Base-by-base conservation (phyloP, 2,888 invertebrate species). In the Quadroppia sp. region DNA sequence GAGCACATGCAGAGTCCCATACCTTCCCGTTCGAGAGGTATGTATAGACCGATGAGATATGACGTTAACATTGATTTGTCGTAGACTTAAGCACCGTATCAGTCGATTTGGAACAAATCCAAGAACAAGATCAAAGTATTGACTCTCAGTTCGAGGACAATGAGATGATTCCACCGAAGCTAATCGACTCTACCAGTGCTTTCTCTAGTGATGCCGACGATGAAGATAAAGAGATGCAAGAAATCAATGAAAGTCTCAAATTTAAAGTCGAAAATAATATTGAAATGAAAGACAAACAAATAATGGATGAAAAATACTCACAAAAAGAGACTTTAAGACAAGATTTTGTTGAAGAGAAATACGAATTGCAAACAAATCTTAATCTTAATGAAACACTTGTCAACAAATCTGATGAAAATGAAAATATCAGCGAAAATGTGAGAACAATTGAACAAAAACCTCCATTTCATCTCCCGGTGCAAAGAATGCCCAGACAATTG, bases 141-240 rank as follows among this genome's bases (percentile, higher is more conserved):
- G 71, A 71, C 13, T 53, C 50, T 53, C 53, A 56, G 15, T n/a
- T 30, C 20, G 53, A 71, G 1, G 71, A 50, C 15, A 71, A 36
- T 17, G 53, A 48, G 1, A 36, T 23, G 13, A 9, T 48, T 30
- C n/a, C 50, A 15, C n/a, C 61, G 13, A 79, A 79, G 75, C 73
- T 74, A 11, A 71, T 71, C 72, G 77, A 77, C 64, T 77, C 13
- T 53, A 67, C 7, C 71, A 72, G 45, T 77, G 77, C 6, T 76
- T 75, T 72, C 13, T 69, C 69, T 15, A 69, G 69, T 25, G 69
- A 69, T 69, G 79, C 78, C 59, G 78, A 74, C 0, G 92, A 93
- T 82, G 92, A 92, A 78, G 93, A 94, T 83, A 91, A 91, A 72
- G 93, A 93, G 82, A 83, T 94, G 79, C 91, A 91, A 75, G 92